Evolutionary conservation across 2,888 invertebrate genomes (phyloP), one percentile per base, ranked within the genome.

Genomic region (Catotricha subobsoleta): DNA sequence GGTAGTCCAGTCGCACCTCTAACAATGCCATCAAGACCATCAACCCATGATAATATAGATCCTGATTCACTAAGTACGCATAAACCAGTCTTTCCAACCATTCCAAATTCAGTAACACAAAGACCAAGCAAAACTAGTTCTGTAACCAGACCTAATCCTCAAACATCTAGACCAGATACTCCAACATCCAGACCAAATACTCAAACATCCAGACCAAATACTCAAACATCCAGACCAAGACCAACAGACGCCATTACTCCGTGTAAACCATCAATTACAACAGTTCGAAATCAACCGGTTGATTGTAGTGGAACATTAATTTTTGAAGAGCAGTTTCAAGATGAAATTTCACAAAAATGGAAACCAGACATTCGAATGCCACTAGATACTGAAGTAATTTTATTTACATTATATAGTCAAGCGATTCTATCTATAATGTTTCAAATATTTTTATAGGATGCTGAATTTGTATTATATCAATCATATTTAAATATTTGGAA

Each of bases 351-450:
- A 20, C 6, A 18, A 4, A 25, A 39, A n/a, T 43, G 42, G 42
- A 38, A 60, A 37, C 58, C 69, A 3, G 73, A 75, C 46, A 67
- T 73, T 46, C 70, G 67, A 39, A 62, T 72, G 29, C 69, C 71
- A 8, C 55, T 60, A 4, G 61, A 63, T 35, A 55, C 55, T 37
- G 63, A 57, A 16, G 68, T 67, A 50, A 57, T 55, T 12, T 12
- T n/a, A n/a, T 20, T 3, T 4, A 10, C 12, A 20, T 20, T 21
- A 2, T n/a, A 10, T 10, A 9, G 9, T 34, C 34, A 12, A 7
- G 16, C 4, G 7, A n/a, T 12, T 13, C 13, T 30, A 10, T 10
- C 25, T 8, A 25, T 25, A 9, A 15, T 6, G 18, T n/a, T 38
- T 3, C 41, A 28, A 18, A 50, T 3, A 36, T 21, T 21, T 45